Percentiles rank a stretch among this genome's conserved stretches.
phyloP scores from a whole-genome alignment of 2,888 invertebrate genomes.

The Orthosia cruda region DNA sequence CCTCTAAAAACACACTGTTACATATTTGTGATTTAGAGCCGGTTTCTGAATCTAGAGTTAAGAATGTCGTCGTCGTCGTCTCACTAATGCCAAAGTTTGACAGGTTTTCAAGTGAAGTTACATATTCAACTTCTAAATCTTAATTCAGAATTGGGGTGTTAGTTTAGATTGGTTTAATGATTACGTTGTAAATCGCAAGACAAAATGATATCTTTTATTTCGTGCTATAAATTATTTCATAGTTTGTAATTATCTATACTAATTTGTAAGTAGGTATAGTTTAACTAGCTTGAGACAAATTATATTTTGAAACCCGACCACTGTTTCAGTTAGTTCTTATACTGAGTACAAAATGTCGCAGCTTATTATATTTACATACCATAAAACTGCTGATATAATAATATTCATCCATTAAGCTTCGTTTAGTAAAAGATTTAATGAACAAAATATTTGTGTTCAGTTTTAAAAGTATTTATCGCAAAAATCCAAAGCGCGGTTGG shows the following conservation, averaged over 20 bases:
- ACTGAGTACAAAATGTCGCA: not conserved
- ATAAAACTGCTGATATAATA: too few relatives aligned
- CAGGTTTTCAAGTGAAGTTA: too few relatives aligned
- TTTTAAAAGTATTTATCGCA: not conserved
- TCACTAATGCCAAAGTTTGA: too few relatives aligned
- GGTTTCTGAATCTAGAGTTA: too few relatives aligned
- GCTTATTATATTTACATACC: not conserved
- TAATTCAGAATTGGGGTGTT: too few relatives aligned
- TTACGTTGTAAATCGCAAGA: not conserved
- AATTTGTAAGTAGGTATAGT: not conserved
- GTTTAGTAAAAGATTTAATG: not conserved
- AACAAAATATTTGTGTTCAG: not conserved
- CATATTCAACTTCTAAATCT: too few relatives aligned
- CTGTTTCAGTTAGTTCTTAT: not conserved
- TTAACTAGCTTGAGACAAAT: not conserved
- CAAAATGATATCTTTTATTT: not conserved
- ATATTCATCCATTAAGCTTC: not conserved
- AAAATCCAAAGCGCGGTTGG: constrained; percentile 8
- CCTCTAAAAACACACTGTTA: constrained; percentile 58
- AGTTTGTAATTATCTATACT: not conserved
- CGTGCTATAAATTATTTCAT: not conserved
- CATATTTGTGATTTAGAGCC: constrained; percentile 31
- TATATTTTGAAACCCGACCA: not conserved
- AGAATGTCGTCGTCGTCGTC: too few relatives aligned
- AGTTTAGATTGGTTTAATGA: constrained; percentile 22